Evolutionary conservation across 2,888 invertebrate species (phyloP), one percentile per base, ranked within the genome.

Genomic region (Chalcis sispes): DNA sequence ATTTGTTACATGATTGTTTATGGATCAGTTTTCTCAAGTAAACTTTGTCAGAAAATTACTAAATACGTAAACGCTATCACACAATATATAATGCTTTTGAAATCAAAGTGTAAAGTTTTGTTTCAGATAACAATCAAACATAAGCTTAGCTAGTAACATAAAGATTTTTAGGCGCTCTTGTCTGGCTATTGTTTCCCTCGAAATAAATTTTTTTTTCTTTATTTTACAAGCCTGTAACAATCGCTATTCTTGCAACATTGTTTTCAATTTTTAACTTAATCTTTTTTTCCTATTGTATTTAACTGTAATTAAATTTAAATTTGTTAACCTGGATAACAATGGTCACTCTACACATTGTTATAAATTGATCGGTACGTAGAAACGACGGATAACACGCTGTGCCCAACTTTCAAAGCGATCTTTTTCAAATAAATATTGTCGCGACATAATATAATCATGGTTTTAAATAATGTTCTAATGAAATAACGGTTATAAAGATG

Each of bases 181-280:
- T 36, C 36, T 48, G 46, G 46, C 70, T n/a, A 71, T 71, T 71
- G 70, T 71, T 71, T 71, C 61, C 70, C 61, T 52, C 50, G 59
- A 29, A 27, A 25, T 25, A 27, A 46, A n/a, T 32, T 7, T 40
- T 61, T 71, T 61, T 27, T 61, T 32, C 13, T 50, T n/a, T 5
- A 32, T 20, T 4, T 23, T 23, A 18, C n/a, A 20, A 25, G 46
- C 61, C 61, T 23, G 58, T 48, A 42, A 72, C 72, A 72, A 72
- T 72, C 70, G 70, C 70, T 61, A 71, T 71, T 71, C 70, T 71
- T 61, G 72, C 58, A 72, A 72, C 72, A 58, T 65, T 72, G 71
- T 72, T 8, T 48, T 32, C n/a, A 36, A 13, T 56, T 48, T 72
- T 56, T 71, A 52, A 29, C 20, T 48, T 7, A 8, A 15, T 25